These are phyloP conservation scores for Carcharodon carcharias DNA, from an alignment of 2,797 vertebrate species.

Conservation along the genomic window DNA sequence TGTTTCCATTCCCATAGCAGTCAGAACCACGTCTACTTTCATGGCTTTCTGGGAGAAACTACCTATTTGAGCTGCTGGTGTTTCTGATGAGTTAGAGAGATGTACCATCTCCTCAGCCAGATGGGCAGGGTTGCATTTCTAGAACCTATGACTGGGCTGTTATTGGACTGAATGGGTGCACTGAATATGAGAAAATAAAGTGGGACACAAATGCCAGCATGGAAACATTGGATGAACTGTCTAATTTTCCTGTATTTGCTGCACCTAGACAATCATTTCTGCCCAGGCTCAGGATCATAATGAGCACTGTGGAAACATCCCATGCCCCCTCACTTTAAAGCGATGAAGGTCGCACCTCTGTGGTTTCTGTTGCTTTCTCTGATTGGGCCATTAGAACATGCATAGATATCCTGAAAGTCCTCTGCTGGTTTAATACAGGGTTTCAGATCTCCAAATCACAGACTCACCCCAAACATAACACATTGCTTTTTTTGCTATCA, in stretches of 20 bases:
- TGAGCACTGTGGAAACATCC: background rate
- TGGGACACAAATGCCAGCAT: background rate
- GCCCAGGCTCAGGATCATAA: no score
- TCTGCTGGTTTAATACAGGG: background rate
- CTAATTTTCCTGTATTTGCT: background rate
- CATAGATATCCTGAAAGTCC: background rate
- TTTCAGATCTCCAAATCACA: background rate
- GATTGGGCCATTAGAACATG: background rate
- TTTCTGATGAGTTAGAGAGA: background rate
- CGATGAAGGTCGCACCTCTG: background rate
- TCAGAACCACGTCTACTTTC: background rate
- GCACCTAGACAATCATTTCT: background rate
- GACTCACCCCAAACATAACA: no score
- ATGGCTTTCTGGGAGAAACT: background rate
- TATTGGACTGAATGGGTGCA: background rate
- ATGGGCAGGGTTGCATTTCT: background rate
- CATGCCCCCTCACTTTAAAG: background rate
- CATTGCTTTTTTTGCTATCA: background rate
- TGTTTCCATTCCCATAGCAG: background rate
- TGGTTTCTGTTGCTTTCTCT: background rate
- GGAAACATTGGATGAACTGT: background rate
- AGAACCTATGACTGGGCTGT: background rate
- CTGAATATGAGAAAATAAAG: background rate
- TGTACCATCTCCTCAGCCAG: background rate
- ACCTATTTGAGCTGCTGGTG: background rate